phyloP scores from a whole-genome alignment of 2,797 vertebrate genomes.

The Chelonia mydas region DNA sequence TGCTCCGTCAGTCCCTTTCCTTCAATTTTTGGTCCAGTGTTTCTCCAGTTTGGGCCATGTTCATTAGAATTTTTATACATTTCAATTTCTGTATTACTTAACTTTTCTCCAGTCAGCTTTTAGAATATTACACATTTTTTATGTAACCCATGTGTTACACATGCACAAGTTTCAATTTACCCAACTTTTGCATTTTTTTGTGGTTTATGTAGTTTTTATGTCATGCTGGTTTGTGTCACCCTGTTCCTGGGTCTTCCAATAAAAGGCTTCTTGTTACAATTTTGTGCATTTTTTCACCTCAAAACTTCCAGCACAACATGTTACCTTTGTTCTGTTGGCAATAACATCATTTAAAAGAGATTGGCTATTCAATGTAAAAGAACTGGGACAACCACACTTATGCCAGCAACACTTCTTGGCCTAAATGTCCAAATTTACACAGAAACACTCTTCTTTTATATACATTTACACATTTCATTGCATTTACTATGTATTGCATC shows the following conservation, averaged over 20 bases:
- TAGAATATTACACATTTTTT: neutral
- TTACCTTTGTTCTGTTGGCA: neutral
- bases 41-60: neutral
- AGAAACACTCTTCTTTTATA: too few relatives aligned
- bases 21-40: neutral
- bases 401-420: neutral
- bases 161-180: neutral
- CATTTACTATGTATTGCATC: too few relatives aligned
- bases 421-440: neutral
- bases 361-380: neutral
- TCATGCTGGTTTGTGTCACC: neutral
- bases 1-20: neutral
- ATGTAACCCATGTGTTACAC: neutral
- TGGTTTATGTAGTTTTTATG: neutral
- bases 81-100: neutral
- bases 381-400: neutral
- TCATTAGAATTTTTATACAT: neutral
- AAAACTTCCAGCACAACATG: neutral
- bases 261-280: neutral
- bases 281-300: neutral
- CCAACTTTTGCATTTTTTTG: neutral
- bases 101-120: neutral
- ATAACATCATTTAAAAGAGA: neutral
- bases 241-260: neutral
- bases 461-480: too few relatives aligned